Base-by-base conservation (phyloP, 2,797 vertebrate genomes). In the Enteromius unitaeniatus region DNA sequence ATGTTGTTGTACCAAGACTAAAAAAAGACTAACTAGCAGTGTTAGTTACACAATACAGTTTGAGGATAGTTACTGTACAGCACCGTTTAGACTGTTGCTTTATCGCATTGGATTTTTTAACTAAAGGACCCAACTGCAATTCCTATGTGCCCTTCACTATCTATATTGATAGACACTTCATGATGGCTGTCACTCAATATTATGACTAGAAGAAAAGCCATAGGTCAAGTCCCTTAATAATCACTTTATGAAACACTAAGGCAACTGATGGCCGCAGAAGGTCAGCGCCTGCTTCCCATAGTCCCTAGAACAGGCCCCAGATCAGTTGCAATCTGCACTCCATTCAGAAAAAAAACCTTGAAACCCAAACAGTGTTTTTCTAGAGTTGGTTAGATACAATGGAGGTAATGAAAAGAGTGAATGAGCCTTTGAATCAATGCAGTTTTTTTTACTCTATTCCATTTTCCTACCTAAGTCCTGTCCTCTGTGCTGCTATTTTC, bases 211-310 rank as follows among this genome's bases (percentile, higher is more conserved):
- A 88, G 88, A 81, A 76, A 83, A 93, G 91, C 90, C 90, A 92
- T 88, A 93, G 93, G 93, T 94, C 90, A 91, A 62, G 75, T 85
- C 90, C 86, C 68, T 14, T 84, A 92, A 92, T 93, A 94, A 94
- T 92, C 89, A 85, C 69, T 93, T 92, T 91, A 91, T 93, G 91
- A 94, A 93, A 89, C 65, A 37, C 45, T 83, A 67, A 28, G 64
- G 86, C 87, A 84, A 82, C 87, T 78, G 88, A 91, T 91, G 90
- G 21, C 87, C 85, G 21, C 55, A 88, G 89, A 91, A 93, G 92
- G 92, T 94, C 92, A 93, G 89, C n/a, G 15, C 23, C 77, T 45
- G 58, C 53, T 15, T 8, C 45, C 47, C 31, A 40, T 58, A 34
- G 21, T 79, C 78, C 87, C 88, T 84, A 85, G 87, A 86, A 86